Evolutionary conservation across 2,113 vertebrate species (phyloP).

Genomic region (Isurus oxyrinchus): DNA sequence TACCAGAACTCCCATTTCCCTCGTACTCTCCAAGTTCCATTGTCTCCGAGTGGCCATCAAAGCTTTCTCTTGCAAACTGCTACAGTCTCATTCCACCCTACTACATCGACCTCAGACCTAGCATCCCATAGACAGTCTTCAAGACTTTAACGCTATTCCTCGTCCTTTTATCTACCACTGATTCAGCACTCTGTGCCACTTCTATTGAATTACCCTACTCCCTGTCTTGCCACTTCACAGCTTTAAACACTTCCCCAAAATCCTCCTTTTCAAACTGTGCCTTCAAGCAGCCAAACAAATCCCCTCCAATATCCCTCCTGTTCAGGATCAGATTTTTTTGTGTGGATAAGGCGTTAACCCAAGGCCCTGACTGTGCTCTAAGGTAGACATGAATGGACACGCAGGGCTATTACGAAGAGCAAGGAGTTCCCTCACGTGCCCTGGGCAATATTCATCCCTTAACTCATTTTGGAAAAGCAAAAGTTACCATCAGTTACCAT

Average conservation of each 20-base stretch:
- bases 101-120: not conserved
- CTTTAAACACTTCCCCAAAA: not conserved
- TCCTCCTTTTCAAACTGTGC: not conserved
- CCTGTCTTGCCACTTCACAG: not conserved
- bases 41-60: not conserved
- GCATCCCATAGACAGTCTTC: not conserved
- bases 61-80: not conserved
- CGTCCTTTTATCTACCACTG: not conserved
- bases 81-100: not conserved
- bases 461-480: too few species aligned
- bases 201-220: not conserved
- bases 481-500: too few species aligned
- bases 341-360: too few species aligned
- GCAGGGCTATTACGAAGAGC: too few species aligned
- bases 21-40: not conserved
- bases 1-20: not conserved
- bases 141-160: not conserved
- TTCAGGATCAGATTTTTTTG: too few species aligned
- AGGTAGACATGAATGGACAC: too few species aligned
- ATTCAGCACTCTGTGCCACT: not conserved
- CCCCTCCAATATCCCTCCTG: too few species aligned
- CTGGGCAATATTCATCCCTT: too few species aligned
- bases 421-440: too few species aligned
- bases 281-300: not conserved
- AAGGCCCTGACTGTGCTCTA: too few species aligned